Evolutionary conservation across 2,888 invertebrate species (phyloP).

Genomic region (Drosophila kuntzei): DNA sequence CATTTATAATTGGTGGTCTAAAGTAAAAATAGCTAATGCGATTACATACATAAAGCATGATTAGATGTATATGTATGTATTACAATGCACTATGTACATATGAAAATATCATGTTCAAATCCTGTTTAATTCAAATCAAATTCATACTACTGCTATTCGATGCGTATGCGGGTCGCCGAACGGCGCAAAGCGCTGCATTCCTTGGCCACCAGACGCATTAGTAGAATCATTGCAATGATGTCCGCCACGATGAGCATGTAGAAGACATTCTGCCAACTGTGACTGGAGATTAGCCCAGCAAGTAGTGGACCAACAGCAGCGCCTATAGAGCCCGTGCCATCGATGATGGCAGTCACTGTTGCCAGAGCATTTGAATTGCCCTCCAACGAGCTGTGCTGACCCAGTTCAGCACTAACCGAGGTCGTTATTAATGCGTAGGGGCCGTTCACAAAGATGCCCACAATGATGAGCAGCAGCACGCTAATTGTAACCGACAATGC

Average conservation of each 20-base stretch:
- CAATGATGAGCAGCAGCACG: conserved; percentile 89
- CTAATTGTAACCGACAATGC: conserved; percentile 88
- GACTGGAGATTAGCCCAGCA: conserved; percentile 91
- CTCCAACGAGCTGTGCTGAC: conserved; percentile 93
- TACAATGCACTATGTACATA: conserved; percentile 38
- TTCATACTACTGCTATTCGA: conserved; percentile 72
- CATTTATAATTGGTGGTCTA: conserved; percentile 17
- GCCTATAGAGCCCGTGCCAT: conserved; percentile 93
- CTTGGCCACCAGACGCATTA: conserved; percentile 87
- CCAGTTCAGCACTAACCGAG: conserved; percentile 96
- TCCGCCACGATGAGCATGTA: conserved; percentile 95
- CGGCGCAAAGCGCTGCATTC: conserved; percentile 83
- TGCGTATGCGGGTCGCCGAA: conserved; percentile 78
- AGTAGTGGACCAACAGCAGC: conserved; percentile 97
- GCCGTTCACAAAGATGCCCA: conserved; percentile 96
- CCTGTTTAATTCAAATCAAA: conserved; percentile 23
- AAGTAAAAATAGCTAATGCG: conserved; percentile 34
- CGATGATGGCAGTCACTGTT: conserved; percentile 98
- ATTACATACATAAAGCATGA: conserved; percentile 12
- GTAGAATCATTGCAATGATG: conserved; percentile 90
- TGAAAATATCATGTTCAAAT: conserved; percentile 26
- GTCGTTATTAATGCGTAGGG: conserved; percentile 98
- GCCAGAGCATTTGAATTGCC: conserved; percentile 96
- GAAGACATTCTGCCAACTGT: conserved; percentile 94
- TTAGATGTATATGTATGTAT: not conserved